Evolutionary conservation across 2,113 vertebrate genomes (phyloP).

Genomic region (Ammodramus savannarum): DNA sequence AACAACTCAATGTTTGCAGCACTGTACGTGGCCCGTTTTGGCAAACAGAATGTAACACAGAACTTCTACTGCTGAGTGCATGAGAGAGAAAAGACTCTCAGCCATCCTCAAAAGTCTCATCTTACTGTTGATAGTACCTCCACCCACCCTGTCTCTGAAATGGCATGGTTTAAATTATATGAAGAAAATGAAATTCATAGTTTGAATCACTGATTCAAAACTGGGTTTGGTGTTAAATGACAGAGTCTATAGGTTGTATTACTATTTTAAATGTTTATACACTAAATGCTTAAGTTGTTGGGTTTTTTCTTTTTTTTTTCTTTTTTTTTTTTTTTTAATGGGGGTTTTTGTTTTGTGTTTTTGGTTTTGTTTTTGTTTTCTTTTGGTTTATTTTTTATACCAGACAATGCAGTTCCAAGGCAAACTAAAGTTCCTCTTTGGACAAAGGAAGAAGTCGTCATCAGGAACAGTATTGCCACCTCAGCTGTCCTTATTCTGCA

Average conservation of each 20-base stretch:
- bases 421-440: conserved; percentile 89
- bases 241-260: background rate
- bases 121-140: background rate
- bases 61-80: background rate
- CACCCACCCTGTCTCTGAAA: background rate
- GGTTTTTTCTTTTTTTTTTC: background rate
- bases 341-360: no score
- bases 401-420: conserved; percentile 98
- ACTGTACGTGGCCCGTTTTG: rapidly evolving
- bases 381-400: background rate
- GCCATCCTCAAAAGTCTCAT: background rate
- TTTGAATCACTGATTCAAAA: background rate
- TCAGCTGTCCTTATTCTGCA: conserved; percentile 89
- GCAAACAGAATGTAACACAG: rapidly evolving
- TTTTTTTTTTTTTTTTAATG: background rate
- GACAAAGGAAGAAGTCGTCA: conserved; percentile 87
- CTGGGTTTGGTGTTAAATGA: background rate
- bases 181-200: background rate
- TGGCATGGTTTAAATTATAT: background rate
- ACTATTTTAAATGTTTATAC: background rate
- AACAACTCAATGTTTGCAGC: background rate
- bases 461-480: conserved; percentile 81
- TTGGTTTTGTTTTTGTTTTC: background rate
- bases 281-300: background rate
- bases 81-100: background rate